phyloP scores from a whole-genome alignment of 2,797 vertebrate species.

The Halcyon leucocephala region DNA sequence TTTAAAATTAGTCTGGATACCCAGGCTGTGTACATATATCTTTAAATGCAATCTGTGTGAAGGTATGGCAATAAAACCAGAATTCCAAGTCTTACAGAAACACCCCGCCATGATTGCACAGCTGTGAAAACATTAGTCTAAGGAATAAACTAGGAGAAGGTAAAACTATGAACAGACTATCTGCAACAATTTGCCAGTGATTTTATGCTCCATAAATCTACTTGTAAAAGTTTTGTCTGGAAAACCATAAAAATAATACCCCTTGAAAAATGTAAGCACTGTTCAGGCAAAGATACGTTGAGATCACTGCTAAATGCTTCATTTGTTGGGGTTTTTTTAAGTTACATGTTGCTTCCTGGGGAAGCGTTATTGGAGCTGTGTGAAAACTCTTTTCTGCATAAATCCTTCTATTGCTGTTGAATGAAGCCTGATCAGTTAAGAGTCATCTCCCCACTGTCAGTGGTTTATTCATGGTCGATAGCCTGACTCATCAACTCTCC shows the following conservation, averaged over 20 bases:
- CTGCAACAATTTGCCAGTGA: background rate
- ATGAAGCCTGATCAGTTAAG: conserved; percentile 16
- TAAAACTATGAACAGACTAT: conserved; percentile 21
- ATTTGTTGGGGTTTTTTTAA: background rate
- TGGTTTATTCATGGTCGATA: conserved; percentile 25
- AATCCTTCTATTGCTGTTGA: conserved; percentile 32
- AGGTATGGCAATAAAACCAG: conserved; percentile 14
- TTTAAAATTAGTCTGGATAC: background rate
- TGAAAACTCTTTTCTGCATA: conserved; percentile 7
- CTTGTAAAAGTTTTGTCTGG: conserved; percentile 29
- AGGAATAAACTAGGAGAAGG: conserved; percentile 32
- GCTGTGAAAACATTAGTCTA: conserved; percentile 53
- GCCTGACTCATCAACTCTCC: conserved; percentile 47
- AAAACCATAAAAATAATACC: conserved; percentile 28
- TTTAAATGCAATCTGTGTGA: background rate
- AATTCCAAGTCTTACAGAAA: conserved; percentile 30
- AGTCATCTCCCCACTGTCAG: background rate
- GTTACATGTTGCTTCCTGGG: background rate
- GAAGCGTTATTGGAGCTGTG: background rate
- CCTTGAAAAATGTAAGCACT: conserved; percentile 11
- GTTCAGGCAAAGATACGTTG: conserved; percentile 3
- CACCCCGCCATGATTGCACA: background rate
- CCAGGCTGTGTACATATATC: background rate
- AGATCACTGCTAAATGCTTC: background rate
- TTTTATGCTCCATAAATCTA: background rate